Conservation (phyloP, 2,888 invertebrate species). For the Odontothrips loti region DNA sequence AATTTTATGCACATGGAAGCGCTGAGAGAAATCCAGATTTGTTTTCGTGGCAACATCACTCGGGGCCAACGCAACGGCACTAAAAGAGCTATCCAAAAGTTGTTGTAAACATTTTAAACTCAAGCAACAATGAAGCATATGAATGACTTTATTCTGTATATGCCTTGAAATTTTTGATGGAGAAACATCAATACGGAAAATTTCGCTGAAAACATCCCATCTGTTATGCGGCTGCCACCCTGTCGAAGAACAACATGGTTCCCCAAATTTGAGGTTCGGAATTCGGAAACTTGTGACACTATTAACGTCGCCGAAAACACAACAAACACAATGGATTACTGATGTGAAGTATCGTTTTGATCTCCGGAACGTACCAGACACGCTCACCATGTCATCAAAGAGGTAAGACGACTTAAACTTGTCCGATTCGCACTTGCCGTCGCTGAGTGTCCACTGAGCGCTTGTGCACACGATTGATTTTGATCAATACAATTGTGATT, state of each 20-base stretch:
- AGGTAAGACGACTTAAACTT: constrained; percentile 31
- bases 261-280: not conserved
- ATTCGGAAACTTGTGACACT: constrained; percentile 30
- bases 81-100: too few relatives aligned
- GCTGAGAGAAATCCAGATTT: too few relatives aligned
- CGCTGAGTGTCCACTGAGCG: not conserved
- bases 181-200: too few relatives aligned
- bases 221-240: not conserved
- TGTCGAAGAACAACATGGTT: not conserved
- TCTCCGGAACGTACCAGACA: constrained; percentile 17
- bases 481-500: not conserved
- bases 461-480: not conserved
- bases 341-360: not conserved
- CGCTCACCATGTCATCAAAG: constrained; percentile 33
- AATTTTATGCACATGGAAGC: too few relatives aligned
- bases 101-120: too few relatives aligned
- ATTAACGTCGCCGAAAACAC: constrained; percentile 31
- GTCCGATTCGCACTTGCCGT: not conserved
- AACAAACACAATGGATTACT: not conserved
- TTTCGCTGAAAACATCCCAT: too few relatives aligned
- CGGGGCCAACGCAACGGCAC: too few relatives aligned
- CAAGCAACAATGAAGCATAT: too few relatives aligned
- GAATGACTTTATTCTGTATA: too few relatives aligned
- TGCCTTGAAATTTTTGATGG: too few relatives aligned
- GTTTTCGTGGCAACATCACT: too few relatives aligned